phyloP scores from a whole-genome alignment of 1,140 invertebrate species.

The Drosophila pectinifera region DNA sequence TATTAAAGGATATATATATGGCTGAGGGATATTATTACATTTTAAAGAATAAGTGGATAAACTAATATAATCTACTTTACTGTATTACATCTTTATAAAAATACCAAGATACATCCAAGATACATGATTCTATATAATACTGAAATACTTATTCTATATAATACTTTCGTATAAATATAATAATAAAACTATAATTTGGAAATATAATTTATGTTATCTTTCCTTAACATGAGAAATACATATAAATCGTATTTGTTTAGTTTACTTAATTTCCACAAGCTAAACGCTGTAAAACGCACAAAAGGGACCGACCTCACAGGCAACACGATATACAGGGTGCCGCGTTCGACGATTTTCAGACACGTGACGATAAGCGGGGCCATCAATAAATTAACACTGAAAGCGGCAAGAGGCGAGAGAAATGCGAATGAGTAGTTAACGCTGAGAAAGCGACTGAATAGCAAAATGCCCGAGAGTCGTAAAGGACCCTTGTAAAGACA shows the following conservation, averaged over 20 bases:
- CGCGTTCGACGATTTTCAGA: slow-evolving; percentile 11
- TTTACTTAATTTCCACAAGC: background rate
- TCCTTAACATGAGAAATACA: too few species aligned
- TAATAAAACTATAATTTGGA: background rate
- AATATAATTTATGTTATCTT: too few species aligned
- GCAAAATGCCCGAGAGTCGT: slow-evolving; percentile 37
- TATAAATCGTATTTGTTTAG: too few species aligned
- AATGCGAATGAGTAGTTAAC: slow-evolving; percentile 37
- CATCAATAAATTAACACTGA: slow-evolving; percentile 67
- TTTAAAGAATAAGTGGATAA: too few species aligned
- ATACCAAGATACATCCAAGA: too few species aligned
- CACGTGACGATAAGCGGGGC: slow-evolving; percentile 58
- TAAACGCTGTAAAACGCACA: slow-evolving; percentile 4
- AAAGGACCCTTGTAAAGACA: slow-evolving; percentile 63
- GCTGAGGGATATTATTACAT: too few species aligned
- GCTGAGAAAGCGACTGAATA: slow-evolving; percentile 25
- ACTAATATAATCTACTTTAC: too few species aligned
- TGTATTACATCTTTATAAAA: too few species aligned
- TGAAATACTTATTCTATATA: too few species aligned
- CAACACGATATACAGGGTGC: background rate
- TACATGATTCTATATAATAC: too few species aligned
- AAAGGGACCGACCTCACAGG: slow-evolving; percentile 34
- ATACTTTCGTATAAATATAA: background rate
- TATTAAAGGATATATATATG: too few species aligned
- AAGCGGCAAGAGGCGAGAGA: slow-evolving; percentile 21